These are phyloP conservation scores for Melanerpes formicivorus DNA, from an alignment of 2,113 vertebrate genomes.

Conservation along the genomic window DNA sequence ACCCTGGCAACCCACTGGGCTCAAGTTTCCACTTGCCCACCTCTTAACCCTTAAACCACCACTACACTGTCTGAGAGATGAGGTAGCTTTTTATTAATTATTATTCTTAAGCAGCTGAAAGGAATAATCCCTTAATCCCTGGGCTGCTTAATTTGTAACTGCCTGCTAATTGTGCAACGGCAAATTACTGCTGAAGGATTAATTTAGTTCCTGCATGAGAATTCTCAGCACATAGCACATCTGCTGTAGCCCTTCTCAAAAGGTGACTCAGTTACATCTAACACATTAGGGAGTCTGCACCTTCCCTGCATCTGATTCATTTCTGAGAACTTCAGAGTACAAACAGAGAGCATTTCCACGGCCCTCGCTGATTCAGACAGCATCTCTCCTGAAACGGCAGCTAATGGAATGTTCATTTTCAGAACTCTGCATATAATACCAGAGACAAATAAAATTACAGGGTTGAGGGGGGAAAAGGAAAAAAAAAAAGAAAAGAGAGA, in stretches of 20 bases:
- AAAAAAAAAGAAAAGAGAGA: not conserved
- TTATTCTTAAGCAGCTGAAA: slow-evolving; percentile 55
- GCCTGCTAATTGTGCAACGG: slow-evolving; percentile 58
- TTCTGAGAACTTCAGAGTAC: slow-evolving; percentile 3
- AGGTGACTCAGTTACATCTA: slow-evolving; percentile 53
- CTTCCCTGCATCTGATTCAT: slow-evolving; percentile 25
- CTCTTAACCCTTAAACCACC: too few relatives aligned
- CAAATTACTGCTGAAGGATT: slow-evolving; percentile 51
- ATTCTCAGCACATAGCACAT: slow-evolving; percentile 44
- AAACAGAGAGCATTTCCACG: slow-evolving; percentile 14
- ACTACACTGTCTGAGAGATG: slow-evolving; percentile 11
- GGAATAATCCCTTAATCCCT: slow-evolving; percentile 58
- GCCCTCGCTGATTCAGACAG: not conserved
- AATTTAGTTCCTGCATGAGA: slow-evolving; percentile 40
- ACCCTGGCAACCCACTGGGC: too few relatives aligned
- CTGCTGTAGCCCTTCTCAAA: slow-evolving; percentile 28
- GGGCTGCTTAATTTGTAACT: slow-evolving; percentile 59
- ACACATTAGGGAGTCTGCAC: not conserved
- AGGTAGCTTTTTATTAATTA: not conserved
- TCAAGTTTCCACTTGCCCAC: too few relatives aligned
- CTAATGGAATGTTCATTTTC: slow-evolving; percentile 13
- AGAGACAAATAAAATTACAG: slow-evolving; percentile 1
- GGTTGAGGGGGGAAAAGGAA: not conserved
- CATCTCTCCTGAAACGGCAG: not conserved
- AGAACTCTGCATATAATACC: not conserved